These are phyloP conservation scores for Triplophysa yarkandensis DNA, from an alignment of 2,797 vertebrate species.

Conservation along the genomic window DNA sequence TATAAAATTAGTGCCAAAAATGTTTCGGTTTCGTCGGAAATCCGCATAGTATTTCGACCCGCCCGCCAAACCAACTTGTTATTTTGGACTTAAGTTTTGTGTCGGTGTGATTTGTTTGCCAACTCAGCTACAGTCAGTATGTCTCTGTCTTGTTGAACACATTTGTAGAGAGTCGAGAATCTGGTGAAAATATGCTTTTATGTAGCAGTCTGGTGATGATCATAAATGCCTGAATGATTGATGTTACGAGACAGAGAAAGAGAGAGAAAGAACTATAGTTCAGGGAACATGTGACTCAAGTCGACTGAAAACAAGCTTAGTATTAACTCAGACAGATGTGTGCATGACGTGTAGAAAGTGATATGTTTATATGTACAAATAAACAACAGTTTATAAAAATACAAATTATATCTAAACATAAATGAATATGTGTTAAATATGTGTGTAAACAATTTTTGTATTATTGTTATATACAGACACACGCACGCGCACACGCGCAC, in stretches of 20 bases:
- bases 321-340: constrained; percentile 45
- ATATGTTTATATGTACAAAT: too few species aligned
- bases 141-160: constrained; percentile 32
- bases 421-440: too few species aligned
- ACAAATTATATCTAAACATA: too few species aligned
- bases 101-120: constrained; percentile 51
- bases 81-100: constrained; percentile 53
- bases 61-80: constrained; percentile 48
- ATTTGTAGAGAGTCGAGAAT: constrained; percentile 30
- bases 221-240: constrained; percentile 44
- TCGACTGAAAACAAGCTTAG: constrained; percentile 38
- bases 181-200: constrained; percentile 43
- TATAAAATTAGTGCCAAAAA: constrained; percentile 45
- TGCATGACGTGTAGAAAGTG: too few species aligned
- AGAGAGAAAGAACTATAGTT: constrained; percentile 29
- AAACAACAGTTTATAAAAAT: too few species aligned
- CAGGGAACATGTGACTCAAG: constrained; percentile 31
- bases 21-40: constrained; percentile 46
- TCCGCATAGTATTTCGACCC: constrained; percentile 46
- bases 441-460: too few species aligned
- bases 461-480: too few species aligned
- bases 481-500: too few species aligned
- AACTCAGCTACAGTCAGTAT: constrained; percentile 20
- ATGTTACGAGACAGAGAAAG: constrained; percentile 30
- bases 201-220: constrained; percentile 46